Conservation (phyloP, 2,113 vertebrate genomes). For the Apus apus region DNA sequence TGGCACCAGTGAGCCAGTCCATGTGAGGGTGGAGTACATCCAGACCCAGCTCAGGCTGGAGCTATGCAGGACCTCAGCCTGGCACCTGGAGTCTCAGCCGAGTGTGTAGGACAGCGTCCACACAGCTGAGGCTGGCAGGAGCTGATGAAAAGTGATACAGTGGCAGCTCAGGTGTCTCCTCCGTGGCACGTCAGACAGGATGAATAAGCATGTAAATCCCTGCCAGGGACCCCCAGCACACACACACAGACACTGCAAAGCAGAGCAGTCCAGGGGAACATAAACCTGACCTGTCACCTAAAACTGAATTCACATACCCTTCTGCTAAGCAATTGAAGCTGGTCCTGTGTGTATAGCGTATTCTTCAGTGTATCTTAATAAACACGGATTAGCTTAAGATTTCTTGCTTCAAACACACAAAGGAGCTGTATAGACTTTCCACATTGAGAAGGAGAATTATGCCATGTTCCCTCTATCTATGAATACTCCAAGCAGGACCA, state of each 20-base stretch:
- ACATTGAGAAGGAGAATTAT: not conserved
- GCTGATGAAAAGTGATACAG: not conserved
- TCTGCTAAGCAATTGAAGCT: not conserved
- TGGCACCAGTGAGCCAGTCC: fast-evolving
- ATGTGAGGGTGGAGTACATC: fast-evolving
- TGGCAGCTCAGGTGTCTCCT: not conserved
- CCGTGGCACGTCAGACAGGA: not conserved
- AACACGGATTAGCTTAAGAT: not conserved
- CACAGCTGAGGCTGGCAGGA: not conserved
- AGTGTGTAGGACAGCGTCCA: fast-evolving
- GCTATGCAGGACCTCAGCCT: not conserved
- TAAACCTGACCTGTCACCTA: not conserved
- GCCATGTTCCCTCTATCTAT: too few species aligned
- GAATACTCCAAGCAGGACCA: not conserved
- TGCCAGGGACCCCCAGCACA: not conserved
- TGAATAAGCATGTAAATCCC: not conserved
- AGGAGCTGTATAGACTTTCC: not conserved
- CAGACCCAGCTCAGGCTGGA: not conserved
- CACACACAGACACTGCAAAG: not conserved
- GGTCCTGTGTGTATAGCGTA: not conserved
- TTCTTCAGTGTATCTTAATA: not conserved
- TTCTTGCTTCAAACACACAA: not conserved
- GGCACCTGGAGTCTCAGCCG: not conserved
- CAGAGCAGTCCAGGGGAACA: not conserved
- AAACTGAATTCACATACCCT: not conserved